phyloP scores from a whole-genome alignment of 2,888 invertebrate genomes.

The Elysia crispata region DNA sequence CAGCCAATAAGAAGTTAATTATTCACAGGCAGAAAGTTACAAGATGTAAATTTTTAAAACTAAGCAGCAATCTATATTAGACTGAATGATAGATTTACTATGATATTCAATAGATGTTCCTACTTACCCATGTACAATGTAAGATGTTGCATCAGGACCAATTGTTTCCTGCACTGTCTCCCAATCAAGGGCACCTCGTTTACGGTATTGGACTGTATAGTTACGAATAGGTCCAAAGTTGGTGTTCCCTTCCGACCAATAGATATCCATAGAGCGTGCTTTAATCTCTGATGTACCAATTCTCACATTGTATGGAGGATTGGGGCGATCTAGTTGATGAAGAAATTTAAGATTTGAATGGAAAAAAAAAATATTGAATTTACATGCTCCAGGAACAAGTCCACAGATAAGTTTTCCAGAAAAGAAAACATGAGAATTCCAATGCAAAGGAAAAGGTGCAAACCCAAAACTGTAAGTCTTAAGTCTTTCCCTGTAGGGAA shows the following conservation, averaged over 20 bases:
- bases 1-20: no score
- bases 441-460: no score
- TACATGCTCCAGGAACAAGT: no score
- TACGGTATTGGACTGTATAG: slow-evolving; percentile 87
- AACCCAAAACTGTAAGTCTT: no score
- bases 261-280: slow-evolving; percentile 95
- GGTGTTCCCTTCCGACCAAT: slow-evolving; percentile 96
- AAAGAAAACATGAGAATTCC: no score
- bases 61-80: no score
- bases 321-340: slow-evolving; percentile 84
- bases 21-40: no score
- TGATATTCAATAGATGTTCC: not conserved
- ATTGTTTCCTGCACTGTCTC: slow-evolving; percentile 87
- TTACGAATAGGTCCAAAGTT: slow-evolving; percentile 95
- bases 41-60: no score
- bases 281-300: slow-evolving; percentile 92
- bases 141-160: slow-evolving; percentile 92
- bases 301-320: slow-evolving; percentile 91
- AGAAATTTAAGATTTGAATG: not conserved
- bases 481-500: no score
- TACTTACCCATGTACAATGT: slow-evolving; percentile 85
- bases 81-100: no score
- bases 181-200: slow-evolving; percentile 83
- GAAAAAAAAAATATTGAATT: no score
- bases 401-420: no score